These are phyloP conservation scores for Gasterosteus aculeatus DNA, from an alignment of 2,113 vertebrate genomes.

Conservation along the genomic window DNA sequence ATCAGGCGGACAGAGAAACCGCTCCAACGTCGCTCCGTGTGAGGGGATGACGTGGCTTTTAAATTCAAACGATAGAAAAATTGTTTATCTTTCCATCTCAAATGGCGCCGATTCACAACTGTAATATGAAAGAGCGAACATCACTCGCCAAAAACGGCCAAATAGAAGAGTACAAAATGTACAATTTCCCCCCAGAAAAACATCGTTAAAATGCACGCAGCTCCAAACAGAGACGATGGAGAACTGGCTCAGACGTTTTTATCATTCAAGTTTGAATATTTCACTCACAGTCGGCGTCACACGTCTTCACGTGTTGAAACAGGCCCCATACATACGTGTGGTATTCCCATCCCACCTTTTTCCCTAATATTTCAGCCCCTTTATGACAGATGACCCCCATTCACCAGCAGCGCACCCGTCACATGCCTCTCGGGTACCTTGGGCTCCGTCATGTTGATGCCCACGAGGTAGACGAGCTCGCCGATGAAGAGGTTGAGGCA, in stretches of 20 bases:
- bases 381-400: constrained; percentile 13
- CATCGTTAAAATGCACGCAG: neutral
- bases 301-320: neutral
- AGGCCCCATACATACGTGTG: neutral
- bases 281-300: neutral
- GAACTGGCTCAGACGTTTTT: too few relatives aligned
- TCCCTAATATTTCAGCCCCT: neutral
- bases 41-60: neutral
- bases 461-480: constrained; percentile 96
- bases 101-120: neutral
- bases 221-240: neutral
- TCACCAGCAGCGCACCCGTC: constrained; percentile 9
- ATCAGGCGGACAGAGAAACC: neutral
- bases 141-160: neutral
- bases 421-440: constrained; percentile 77
- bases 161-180: neutral
- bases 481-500: constrained; percentile 98
- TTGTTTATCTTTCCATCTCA: neutral
- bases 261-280: constrained; percentile 25
- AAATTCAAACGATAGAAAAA: neutral
- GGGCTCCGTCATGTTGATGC: constrained; percentile 96
- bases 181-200: neutral
- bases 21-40: neutral
- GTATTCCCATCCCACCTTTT: constrained; percentile 9
- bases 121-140: neutral